Percentiles rank a stretch among this genome's conserved stretches.
Conservation (phyloP, 2,113 vertebrate species). For the Miniopterus natalensis region DNA sequence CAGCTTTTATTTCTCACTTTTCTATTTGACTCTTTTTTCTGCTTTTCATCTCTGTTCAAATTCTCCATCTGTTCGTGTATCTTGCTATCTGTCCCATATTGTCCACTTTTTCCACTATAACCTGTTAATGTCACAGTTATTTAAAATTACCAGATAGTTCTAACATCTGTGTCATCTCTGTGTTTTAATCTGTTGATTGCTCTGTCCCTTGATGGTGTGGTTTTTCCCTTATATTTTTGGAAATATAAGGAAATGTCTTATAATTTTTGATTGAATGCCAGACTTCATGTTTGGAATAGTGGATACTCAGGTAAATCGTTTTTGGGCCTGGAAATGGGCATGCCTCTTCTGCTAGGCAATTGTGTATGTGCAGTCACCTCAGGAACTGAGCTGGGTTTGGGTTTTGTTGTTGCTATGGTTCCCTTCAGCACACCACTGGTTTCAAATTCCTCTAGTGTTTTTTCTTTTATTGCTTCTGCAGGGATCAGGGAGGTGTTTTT, state of each 20-base stretch:
- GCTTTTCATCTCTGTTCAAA: background rate
- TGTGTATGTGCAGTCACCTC: background rate
- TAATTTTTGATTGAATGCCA: background rate
- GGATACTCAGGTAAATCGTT: background rate
- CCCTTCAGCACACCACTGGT: background rate
- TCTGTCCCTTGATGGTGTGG: background rate
- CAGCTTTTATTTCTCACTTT: background rate
- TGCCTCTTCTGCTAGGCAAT: background rate
- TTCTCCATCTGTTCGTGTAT: background rate
- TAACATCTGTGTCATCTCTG: background rate
- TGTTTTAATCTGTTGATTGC: background rate
- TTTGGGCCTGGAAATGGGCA: background rate
- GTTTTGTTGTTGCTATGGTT: background rate
- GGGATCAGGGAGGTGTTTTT: background rate
- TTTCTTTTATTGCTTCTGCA: background rate
- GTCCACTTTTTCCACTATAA: background rate
- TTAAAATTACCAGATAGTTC: background rate
- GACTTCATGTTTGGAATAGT: background rate
- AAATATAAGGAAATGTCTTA: background rate
- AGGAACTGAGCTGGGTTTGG: background rate
- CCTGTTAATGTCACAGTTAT: background rate
- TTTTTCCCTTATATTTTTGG: too few relatives aligned
- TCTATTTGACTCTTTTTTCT: background rate
- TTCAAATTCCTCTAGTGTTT: background rate
- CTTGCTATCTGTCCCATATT: background rate